Base-by-base conservation (phyloP, 2,888 invertebrate species). In the Oxyteleia sp. region DNA sequence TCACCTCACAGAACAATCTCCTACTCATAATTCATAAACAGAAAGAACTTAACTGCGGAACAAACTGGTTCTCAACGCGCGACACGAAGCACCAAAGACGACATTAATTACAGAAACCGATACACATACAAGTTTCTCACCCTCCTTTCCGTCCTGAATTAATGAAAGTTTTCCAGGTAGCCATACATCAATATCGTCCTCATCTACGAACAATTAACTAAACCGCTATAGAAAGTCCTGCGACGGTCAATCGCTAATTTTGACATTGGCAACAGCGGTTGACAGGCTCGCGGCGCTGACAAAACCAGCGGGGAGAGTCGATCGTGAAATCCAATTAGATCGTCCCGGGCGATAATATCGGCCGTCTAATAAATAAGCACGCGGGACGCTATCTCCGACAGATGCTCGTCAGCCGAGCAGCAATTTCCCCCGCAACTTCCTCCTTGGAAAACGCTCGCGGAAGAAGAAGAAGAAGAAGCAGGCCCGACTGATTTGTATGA, bases 281-380 rank as follows among this genome's bases (percentile, higher is more conserved):
- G 72, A 43, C 32, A 53, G 32, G 8, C 32, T 1, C 10, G 10
- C 43, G n/a, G 55, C 55, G 41, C 63, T 74, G 74, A 74, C 74
- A 74, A 74, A 74, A 53, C 63, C 45, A 43, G 47, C 47, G n/a
- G 20, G 20, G 15, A 51, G 53, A 64, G 64, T 32, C 13, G 51
- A 74, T 63, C 61, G 61, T 61, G 35, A 68, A 78, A 47, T 63
- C 78, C 69, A 78, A 78, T 78, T 78, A 78, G 78, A 78, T 78
- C 43, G 63, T 43, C 29, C 51, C 20, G 35, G 35, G 13, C 53
- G 74, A 74, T 74, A 74, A 64, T 45, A 74, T 61, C 51, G 29
- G n/a, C 18, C 51, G 47, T 32, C 26, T 20, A 35, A 38, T 72
- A 72, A 72, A 61, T 72, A 59, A 72, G 47, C 69, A 15, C 32